Evolutionary conservation across 2,797 vertebrate genomes (phyloP).

Genomic region (Malacoraja senta): DNA sequence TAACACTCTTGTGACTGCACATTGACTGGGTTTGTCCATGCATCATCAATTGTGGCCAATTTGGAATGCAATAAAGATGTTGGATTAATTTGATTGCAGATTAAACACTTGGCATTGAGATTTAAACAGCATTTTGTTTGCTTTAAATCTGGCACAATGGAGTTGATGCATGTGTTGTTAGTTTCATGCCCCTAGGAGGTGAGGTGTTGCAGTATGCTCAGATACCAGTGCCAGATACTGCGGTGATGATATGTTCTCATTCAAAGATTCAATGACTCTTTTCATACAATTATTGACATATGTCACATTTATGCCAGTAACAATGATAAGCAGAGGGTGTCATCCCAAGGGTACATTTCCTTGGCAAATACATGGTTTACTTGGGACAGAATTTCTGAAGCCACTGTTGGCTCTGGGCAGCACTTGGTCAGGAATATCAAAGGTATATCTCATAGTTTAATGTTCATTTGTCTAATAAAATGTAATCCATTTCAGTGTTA

Average conservation of each 20-base stretch:
- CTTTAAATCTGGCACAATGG: neutral
- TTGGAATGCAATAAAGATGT: neutral
- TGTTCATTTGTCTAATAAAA: neutral
- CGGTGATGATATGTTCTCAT: neutral
- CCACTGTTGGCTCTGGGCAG: neutral
- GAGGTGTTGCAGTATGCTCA: neutral
- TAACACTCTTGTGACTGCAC: neutral
- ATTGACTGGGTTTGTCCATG: neutral
- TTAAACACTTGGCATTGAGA: neutral
- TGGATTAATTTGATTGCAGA: neutral
- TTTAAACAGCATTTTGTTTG: neutral
- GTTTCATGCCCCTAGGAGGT: neutral
- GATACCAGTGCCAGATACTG: neutral
- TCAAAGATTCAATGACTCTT: neutral
- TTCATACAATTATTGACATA: neutral
- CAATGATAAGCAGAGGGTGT: neutral
- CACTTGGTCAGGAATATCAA: neutral
- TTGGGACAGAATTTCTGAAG: neutral
- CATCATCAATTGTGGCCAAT: neutral
- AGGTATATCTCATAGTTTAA: neutral
- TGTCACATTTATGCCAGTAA: neutral
- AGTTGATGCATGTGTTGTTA: neutral
- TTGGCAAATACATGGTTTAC: neutral
- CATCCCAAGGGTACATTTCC: neutral
- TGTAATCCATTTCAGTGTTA: neutral